phyloP scores from a whole-genome alignment of 1,140 invertebrate species.

The Bombus haemorrhoidalis region DNA sequence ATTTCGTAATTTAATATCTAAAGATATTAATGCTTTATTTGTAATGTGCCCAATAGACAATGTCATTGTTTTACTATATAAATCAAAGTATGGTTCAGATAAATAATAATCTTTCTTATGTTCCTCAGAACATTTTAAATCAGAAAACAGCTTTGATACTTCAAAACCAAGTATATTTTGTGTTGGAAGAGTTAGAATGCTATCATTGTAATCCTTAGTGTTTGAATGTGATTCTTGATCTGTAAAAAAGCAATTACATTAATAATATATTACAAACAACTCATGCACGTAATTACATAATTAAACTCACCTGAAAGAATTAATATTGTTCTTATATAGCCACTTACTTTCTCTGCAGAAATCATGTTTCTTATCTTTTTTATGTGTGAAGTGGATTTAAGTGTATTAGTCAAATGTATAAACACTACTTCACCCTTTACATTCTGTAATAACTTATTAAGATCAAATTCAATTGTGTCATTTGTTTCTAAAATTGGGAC shows the following conservation, averaged over 20 bases:
- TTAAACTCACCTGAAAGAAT: conserved; percentile 71
- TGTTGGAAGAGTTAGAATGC: conserved; percentile 74
- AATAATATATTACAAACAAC: neutral
- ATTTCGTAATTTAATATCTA: conserved; percentile 76
- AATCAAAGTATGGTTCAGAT: conserved; percentile 80
- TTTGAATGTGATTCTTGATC: conserved; percentile 71
- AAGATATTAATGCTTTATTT: conserved; percentile 73
- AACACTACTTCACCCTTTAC: conserved; percentile 74
- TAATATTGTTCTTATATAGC: conserved; percentile 74
- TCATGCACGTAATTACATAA: neutral
- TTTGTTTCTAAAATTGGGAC: conserved; percentile 68
- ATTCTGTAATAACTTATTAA: conserved; percentile 69
- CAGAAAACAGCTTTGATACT: conserved; percentile 77
- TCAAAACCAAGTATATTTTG: conserved; percentile 80
- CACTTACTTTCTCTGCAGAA: conserved; percentile 60
- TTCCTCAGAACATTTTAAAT: conserved; percentile 73
- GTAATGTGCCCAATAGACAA: conserved; percentile 77
- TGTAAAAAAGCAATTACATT: conserved; percentile 30
- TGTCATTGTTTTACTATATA: conserved; percentile 78
- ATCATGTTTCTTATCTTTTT: conserved; percentile 71
- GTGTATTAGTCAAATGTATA: conserved; percentile 77
- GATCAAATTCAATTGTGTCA: conserved; percentile 71
- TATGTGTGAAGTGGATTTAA: conserved; percentile 67
- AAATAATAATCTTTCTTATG: conserved; percentile 78
- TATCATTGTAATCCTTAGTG: conserved; percentile 71